Base-by-base conservation (phyloP, 2,797 vertebrate species). In the Bovichtus variegatus region DNA sequence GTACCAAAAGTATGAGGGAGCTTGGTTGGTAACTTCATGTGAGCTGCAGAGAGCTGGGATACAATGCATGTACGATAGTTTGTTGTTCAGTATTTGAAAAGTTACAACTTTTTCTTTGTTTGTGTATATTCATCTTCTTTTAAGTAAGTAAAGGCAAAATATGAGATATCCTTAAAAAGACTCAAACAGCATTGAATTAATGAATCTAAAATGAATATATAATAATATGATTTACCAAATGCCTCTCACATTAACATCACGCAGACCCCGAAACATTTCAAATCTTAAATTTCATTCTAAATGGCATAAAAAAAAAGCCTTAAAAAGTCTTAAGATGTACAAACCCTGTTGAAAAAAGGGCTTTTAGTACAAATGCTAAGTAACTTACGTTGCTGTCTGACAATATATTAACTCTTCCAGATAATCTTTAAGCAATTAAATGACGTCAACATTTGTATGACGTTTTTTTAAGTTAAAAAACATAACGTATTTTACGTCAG, bases 1-100 rank as follows among this genome's bases (percentile, higher is more conserved):
- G 38, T 74, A 89, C 93, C 91, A 89, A 92, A 93, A 89, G 79
- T 89, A 90, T 93, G 86, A 86, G 66, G 67, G 82, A 41, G n/a
- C 70, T 74, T 18, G 69, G 64, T 79, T 75, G 80, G 85, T 83
- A 73, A 53, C 81, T 76, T 47, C 58, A 58, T 76, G 71, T 41
- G 55, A 67, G 77, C 84, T 72, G 6, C 59, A 50, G 61, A 78
- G 68, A 49, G 71, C 64, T 43, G 63, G 46, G 66, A 67, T 29
- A 1, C 3, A 13, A 13, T 50, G 18, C 29, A 36, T 51, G 64
- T 2, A n/a, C 55, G 57, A 19, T 4, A 23, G 15, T 53, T 67
- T 71, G 51, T 69, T 71, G 31, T 25, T 38, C 12, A 25, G 19
- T 13, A 12, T 47, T 49, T 61, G 3, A 54, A 46, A 27, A 21